Conservation (phyloP, 2,797 vertebrate genomes). For the Tapirus indicus region DNA sequence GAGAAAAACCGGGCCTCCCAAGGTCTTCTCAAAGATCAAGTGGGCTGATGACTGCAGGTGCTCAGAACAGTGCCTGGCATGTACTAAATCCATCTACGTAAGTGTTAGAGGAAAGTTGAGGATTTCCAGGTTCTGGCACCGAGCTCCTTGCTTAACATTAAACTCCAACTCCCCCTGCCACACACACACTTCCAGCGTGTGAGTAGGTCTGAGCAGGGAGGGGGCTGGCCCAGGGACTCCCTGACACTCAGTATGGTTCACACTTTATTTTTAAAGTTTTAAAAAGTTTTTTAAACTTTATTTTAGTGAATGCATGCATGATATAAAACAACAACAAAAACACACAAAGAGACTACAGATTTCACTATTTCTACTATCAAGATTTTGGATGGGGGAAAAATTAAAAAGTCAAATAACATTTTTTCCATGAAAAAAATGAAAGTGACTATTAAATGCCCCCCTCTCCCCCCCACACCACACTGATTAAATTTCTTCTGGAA, state of each 20-base stretch:
- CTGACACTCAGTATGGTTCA: neutral
- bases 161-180: no score
- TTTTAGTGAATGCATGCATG: conserved; percentile 82
- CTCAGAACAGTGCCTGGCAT: neutral
- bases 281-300: conserved; percentile 74
- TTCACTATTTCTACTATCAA: conserved; percentile 80
- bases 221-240: neutral
- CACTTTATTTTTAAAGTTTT: neutral
- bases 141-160: neutral
- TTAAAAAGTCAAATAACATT: conserved; percentile 79
- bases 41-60: neutral
- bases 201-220: neutral
- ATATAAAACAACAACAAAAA: conserved; percentile 81
- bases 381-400: conserved; percentile 57
- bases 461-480: neutral
- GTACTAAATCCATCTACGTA: neutral
- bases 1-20: neutral
- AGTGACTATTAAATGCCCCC: conserved; percentile 68
- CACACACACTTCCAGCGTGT: neutral
- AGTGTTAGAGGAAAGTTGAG: neutral
- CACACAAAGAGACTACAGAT: conserved; percentile 56
- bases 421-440: conserved; percentile 76
- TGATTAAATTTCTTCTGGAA: conserved; percentile 81
- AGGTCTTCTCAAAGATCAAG: neutral
- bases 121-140: neutral